Evolutionary conservation across 2,113 vertebrate species (phyloP).

Genomic region (Eleginops maclovinus): DNA sequence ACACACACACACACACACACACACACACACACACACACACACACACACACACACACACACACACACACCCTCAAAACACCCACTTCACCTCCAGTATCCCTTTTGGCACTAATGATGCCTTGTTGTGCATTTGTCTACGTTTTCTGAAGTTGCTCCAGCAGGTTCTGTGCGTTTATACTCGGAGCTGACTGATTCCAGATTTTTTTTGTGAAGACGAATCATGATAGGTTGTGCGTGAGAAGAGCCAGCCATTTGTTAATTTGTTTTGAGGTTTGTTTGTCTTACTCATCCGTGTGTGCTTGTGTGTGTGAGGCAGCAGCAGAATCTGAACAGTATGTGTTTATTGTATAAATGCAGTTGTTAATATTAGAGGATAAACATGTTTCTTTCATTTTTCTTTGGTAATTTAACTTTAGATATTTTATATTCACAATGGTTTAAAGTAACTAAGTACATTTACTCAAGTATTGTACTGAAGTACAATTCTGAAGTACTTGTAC

Average conservation of each 20-base stretch:
- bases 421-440: too few species aligned
- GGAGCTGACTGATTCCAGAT: constrained; percentile 64
- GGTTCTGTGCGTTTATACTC: constrained; percentile 45
- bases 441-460: too few species aligned
- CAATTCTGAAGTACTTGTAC: too few species aligned
- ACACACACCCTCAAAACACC: constrained; percentile 7
- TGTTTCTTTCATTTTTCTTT: constrained; percentile 20
- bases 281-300: constrained; percentile 69
- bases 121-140: constrained; percentile 55
- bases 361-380: constrained; percentile 44
- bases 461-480: too few species aligned
- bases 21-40: neutral
- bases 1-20: constrained; percentile 21
- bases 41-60: constrained; percentile 18
- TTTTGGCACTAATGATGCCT: constrained; percentile 55
- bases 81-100: constrained; percentile 54
- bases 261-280: constrained; percentile 73
- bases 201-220: constrained; percentile 38
- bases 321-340: constrained; percentile 62
- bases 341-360: constrained; percentile 37
- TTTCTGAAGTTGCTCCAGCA: constrained; percentile 26
- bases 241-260: constrained; percentile 58
- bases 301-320: constrained; percentile 50
- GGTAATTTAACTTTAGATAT: neutral
- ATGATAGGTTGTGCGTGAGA: constrained; percentile 69